Percentiles rank a stretch among this genome's conserved stretches.
These are phyloP conservation scores for Jaculus jaculus DNA, from an alignment of 2,113 vertebrate species.

Conservation along the genomic window DNA sequence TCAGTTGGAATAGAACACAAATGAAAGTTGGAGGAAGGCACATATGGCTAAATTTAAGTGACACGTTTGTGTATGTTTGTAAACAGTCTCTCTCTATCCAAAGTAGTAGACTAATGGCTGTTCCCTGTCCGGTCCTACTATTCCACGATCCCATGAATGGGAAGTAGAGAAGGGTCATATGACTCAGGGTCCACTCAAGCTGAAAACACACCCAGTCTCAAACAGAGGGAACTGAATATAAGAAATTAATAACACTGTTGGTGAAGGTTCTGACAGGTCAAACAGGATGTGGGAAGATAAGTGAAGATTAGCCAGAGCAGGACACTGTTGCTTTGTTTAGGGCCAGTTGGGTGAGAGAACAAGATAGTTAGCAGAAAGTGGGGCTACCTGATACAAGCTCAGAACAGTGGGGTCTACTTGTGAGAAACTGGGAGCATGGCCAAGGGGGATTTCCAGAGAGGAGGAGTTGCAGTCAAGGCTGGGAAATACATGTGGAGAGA, in stretches of 20 bases:
- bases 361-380: neutral
- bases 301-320: neutral
- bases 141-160: neutral
- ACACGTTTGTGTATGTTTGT: neutral
- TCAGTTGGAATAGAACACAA: neutral
- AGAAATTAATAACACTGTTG: neutral
- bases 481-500: neutral
- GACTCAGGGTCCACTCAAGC: neutral
- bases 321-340: constrained; percentile 6
- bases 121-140: neutral
- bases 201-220: neutral
- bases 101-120: neutral
- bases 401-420: neutral
- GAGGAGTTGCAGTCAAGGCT: neutral
- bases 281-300: neutral
- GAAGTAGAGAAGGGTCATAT: neutral
- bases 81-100: neutral
- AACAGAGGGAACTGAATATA: constrained; percentile 19
- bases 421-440: neutral
- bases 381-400: neutral
- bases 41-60: constrained; percentile 26
- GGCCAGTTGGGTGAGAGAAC: neutral
- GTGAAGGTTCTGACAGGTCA: constrained; percentile 9
- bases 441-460: neutral
- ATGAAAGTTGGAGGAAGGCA: constrained; percentile 20